Evolutionary conservation across 2,797 vertebrate genomes (phyloP), one percentile per base, ranked within the genome.

Genomic region (Melanotaenia trifasciata): DNA sequence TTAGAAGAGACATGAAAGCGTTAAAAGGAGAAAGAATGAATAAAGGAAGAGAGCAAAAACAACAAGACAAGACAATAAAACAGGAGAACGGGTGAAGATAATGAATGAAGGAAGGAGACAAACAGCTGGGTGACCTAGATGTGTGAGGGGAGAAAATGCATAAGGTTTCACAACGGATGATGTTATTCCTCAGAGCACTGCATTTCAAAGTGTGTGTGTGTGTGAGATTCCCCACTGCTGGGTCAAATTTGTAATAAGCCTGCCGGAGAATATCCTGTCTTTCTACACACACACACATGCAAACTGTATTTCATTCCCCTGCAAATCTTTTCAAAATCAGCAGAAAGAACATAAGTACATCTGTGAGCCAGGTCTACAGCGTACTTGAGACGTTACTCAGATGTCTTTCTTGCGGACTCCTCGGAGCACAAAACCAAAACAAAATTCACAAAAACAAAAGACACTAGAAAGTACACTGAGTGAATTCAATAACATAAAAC

Each of bases 81-180:
- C 1, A 64, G 11, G 28, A 12, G 18, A 30, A 51, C 11, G 7
- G 50, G 51, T 35, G 32, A 67, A 40, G 54, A 1, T 2, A 2
- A 58, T 56, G 16, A 64, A 11, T 38, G 43, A 54, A 61, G 36
- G 45, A 72, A 43, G 35, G 60, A 74, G 35, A 33, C 59, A 70
- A 59, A 61, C 70, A 83, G 70, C 76, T 79, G 78, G 51, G 70
- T 85, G 89, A 91, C 82, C 87, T 83, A 90, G 50, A 89, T 89
- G 81, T 83, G 58, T 64, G 81, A 89, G 51, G 67, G 28, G 47
- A 72, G 35, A 75, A 66, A 81, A 70, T 58, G 79, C 68, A 87
- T 78, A 79, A 80, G 80, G 74, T 76, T 83, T 84, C 84, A 85
- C 80, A 78, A 71, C 28, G 32, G 59, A 85, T 83, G 81, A 86